phyloP scores from a whole-genome alignment of 2,797 vertebrate genomes.

The Leucoraja ocellata region DNA sequence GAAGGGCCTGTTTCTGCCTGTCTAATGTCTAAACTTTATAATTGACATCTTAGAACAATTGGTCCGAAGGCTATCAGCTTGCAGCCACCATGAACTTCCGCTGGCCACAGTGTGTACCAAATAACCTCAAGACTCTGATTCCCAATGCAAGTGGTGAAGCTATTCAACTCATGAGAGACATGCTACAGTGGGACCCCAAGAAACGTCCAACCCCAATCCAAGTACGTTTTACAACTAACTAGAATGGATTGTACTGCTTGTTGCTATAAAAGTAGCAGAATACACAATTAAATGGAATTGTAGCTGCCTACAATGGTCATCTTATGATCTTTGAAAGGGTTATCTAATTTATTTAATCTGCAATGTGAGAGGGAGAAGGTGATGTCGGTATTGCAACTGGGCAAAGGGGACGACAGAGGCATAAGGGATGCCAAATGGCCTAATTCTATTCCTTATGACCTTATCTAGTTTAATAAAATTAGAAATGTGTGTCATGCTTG shows the following conservation, averaged over 20 bases:
- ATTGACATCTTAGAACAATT: conserved; percentile 56
- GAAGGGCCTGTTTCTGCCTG: no score
- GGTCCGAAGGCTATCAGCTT: conserved; percentile 71
- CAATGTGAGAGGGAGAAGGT: no score
- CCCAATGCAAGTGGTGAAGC: conserved; percentile 68
- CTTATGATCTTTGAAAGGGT: background rate
- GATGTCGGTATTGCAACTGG: no score
- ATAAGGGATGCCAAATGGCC: no score
- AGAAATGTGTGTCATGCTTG: no score
- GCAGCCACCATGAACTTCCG: conserved; percentile 66
- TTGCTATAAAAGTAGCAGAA: background rate
- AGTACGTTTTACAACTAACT: conserved; percentile 46
- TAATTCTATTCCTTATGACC: no score
- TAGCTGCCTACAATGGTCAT: background rate
- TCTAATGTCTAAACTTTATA: background rate
- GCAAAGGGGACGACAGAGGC: no score
- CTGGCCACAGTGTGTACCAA: conserved; percentile 68
- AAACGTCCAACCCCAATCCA: conserved; percentile 68
- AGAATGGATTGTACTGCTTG: background rate
- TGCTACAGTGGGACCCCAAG: conserved; percentile 72
- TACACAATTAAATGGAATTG: background rate
- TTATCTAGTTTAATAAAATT: no score
- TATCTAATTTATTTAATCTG: background rate
- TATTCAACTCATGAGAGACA: conserved; percentile 67
- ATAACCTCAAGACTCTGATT: conserved; percentile 65